These are phyloP conservation scores for Acleris cristana DNA, from an alignment of 2,888 invertebrate species.

Conservation along the genomic window DNA sequence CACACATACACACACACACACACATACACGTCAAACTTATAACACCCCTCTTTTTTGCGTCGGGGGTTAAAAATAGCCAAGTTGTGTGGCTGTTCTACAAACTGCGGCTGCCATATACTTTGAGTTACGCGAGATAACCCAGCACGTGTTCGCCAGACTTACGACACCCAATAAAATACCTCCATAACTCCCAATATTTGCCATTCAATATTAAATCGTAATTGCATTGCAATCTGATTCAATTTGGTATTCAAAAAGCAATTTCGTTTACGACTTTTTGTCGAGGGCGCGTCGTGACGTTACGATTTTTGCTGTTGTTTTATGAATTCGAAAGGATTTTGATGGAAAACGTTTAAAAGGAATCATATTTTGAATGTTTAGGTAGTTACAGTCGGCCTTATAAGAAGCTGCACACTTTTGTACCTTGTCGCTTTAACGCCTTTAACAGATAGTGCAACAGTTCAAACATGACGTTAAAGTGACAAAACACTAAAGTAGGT, in stretches of 20 bases:
- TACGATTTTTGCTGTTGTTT: not conserved
- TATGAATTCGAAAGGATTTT: not conserved
- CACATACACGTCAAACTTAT: too few relatives aligned
- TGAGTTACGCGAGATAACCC: conserved; percentile 19
- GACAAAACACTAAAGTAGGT: too few relatives aligned
- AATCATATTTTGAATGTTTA: too few relatives aligned
- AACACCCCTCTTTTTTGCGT: too few relatives aligned
- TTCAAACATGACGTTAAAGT: too few relatives aligned
- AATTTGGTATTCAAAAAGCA: not conserved
- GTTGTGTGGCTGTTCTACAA: conserved; percentile 1
- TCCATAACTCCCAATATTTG: not conserved
- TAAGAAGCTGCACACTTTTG: too few relatives aligned
- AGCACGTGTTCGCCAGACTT: conserved; percentile 10
- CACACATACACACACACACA: too few relatives aligned
- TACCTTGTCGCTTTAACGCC: too few relatives aligned
- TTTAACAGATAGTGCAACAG: too few relatives aligned
- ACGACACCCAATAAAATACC: not conserved
- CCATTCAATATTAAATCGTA: not conserved
- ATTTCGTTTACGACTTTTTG: not conserved
- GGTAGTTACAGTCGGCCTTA: too few relatives aligned
- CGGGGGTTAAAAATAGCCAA: too few relatives aligned
- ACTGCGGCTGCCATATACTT: not conserved
- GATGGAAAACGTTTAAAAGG: not conserved
- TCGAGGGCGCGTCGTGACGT: not conserved
- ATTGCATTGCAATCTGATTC: not conserved